These are phyloP conservation scores for Psilopogon haemacephalus DNA, from an alignment of 2,113 vertebrate genomes.

Conservation along the genomic window DNA sequence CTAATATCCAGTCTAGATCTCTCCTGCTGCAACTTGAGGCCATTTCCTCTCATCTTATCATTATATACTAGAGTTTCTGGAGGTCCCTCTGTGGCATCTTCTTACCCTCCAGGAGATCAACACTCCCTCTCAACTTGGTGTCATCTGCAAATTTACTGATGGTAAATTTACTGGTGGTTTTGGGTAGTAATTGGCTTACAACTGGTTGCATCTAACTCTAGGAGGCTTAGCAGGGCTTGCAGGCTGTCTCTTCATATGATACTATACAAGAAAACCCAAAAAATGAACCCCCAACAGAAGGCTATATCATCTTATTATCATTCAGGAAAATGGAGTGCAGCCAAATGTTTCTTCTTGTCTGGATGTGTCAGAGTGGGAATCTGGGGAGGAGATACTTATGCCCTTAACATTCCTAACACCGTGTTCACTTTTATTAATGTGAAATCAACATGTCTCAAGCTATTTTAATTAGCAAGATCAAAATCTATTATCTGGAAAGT, in stretches of 20 bases:
- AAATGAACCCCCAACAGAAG: neutral
- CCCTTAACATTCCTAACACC: neutral
- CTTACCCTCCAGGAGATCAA: too few relatives aligned
- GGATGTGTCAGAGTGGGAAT: neutral
- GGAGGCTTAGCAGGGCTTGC: neutral
- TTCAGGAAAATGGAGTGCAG: neutral
- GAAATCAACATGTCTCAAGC: neutral
- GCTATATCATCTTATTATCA: neutral
- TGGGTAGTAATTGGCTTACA: neutral
- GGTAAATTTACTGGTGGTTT: too few relatives aligned
- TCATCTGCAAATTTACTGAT: too few relatives aligned
- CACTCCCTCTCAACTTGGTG: too few relatives aligned
- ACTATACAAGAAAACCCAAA: neutral
- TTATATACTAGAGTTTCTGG: too few relatives aligned
- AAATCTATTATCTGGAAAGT: neutral
- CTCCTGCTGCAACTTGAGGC: too few relatives aligned
- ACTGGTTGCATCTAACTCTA: neutral
- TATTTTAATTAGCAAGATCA: neutral
- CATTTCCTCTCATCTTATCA: too few relatives aligned
- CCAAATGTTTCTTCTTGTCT: neutral
- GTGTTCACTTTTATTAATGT: neutral
- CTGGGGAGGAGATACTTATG: neutral
- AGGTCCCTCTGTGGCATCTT: too few relatives aligned
- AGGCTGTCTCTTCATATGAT: neutral
- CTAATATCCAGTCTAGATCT: too few relatives aligned